A percentile compares a stretch with the other conserved stretches of the same genome.
phyloP scores from a whole-genome alignment of 2,797 vertebrate genomes.

The Karalla daura region DNA sequence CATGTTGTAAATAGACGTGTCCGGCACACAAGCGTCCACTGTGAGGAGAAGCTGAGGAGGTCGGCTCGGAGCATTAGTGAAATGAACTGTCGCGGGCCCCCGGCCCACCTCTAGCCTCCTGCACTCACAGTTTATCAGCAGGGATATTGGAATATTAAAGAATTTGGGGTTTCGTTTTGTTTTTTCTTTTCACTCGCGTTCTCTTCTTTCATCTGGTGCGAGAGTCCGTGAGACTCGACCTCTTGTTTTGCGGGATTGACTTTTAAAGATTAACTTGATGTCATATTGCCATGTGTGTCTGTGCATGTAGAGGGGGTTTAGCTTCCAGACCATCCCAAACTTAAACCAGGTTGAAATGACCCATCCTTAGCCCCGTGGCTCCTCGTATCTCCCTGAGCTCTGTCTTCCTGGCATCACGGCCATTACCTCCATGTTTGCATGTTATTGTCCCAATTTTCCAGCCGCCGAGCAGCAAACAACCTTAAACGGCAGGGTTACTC shows the following conservation, averaged over 20 bases:
- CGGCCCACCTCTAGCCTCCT: slow-evolving; percentile 29
- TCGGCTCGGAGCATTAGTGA: slow-evolving; percentile 20
- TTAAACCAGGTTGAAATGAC: no score
- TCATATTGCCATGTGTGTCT: no score
- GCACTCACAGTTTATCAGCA: slow-evolving; percentile 2
- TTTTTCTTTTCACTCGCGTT: slow-evolving; percentile 15
- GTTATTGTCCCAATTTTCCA: slow-evolving; percentile 81
- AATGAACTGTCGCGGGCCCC: slow-evolving; percentile 2
- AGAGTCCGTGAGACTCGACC: no score
- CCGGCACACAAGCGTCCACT: no score
- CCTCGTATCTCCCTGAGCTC: slow-evolving; percentile 5
- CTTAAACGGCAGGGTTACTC: slow-evolving; percentile 75
- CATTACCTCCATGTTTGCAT: slow-evolving; percentile 76
- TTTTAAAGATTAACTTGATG: no score
- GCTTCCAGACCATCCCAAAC: no score
- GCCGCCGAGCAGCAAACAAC: slow-evolving; percentile 78
- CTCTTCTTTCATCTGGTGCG: slow-evolving; percentile 53
- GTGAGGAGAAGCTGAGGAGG: neutral
- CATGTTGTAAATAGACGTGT: no score
- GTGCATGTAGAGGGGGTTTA: no score
- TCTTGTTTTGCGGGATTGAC: no score
- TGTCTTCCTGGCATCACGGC: slow-evolving; percentile 32
- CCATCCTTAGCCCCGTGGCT: no score
- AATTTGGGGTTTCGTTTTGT: neutral
- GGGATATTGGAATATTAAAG: slow-evolving; percentile 7